Base-by-base conservation (phyloP, 2,888 invertebrate species). In the Hydraecia micacea region DNA sequence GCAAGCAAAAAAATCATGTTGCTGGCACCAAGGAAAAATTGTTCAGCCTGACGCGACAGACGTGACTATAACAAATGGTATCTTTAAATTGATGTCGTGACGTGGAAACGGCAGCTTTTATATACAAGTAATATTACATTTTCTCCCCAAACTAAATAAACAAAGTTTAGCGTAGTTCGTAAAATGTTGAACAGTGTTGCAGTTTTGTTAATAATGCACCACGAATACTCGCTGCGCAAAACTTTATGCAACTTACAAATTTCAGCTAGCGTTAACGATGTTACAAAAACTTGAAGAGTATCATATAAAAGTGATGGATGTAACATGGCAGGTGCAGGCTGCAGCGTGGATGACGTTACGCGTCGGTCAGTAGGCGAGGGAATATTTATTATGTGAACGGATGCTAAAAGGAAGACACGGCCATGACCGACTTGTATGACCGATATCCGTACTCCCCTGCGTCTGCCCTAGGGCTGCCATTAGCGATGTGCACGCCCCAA, bases 401-500 rank as follows among this genome's bases (percentile, higher is more conserved):
- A 89, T 89, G 86, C 79, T 90, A 88, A 91, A 92, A 90, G 89
- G 89, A 89, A 92, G 91, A 89, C 90, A 85, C 90, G 94, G 88
- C 94, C 94, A 90, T 95, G 94, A 94, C 95, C 94, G 93, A 95
- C 86, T 94, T 94, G 89, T 89, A 91, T 92, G 94, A 92, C 94
- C 94, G 94, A 93, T 92, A 93, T 93, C 92, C 89, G 89, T 87
- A 89, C 87, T 84, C 88, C 83, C 85, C 83, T 84, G 86, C 81
- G 87, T 80, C 87, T 86, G 81, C 75, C 84, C 80, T 80, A 84
- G 83, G 86, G 88, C 74, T 82, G 85, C 80, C 83, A 84, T 85
- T 84, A 88, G 70, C 77, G 69, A 49, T 76, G 78, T 77, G 65
- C 80, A 81, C 73, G 73, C 86, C 73, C 67, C 68, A 73, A 65